Evolutionary conservation across 2,797 vertebrate species (phyloP).

Genomic region (Limosa lapponica): DNA sequence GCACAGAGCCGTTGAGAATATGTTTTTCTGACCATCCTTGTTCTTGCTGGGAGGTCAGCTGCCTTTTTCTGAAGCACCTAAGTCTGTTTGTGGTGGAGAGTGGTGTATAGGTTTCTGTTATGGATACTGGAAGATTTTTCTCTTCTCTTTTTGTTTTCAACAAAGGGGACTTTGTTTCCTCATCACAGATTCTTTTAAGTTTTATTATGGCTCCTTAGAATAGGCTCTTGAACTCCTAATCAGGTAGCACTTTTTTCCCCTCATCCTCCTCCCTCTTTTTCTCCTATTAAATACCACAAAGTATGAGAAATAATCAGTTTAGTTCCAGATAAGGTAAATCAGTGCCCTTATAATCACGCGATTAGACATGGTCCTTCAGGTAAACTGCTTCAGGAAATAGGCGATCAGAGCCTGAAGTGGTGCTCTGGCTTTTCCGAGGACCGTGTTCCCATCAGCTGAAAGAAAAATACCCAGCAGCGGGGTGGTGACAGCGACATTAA

Average conservation of each 20-base stretch:
- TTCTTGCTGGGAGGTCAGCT: constrained; percentile 45
- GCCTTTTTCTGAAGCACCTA: constrained; percentile 21
- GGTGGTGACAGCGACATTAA: not conserved
- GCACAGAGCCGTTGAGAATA: constrained; percentile 12
- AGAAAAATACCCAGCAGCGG: constrained; percentile 3
- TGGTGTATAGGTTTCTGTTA: not conserved
- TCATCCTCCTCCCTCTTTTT: constrained; percentile 38
- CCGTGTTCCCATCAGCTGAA: not conserved
- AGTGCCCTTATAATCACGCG: constrained; percentile 66
- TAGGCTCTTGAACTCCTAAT: constrained; percentile 62
- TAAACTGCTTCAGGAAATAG: constrained; percentile 71
- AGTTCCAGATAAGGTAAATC: constrained; percentile 78
- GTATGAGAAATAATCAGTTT: constrained; percentile 74
- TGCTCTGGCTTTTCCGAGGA: not conserved
- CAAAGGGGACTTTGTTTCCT: constrained; percentile 65
- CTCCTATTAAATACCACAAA: constrained; percentile 56
- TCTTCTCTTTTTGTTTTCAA: constrained; percentile 15
- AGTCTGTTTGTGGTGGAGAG: not conserved
- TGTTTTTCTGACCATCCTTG: constrained; percentile 19
- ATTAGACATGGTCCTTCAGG: constrained; percentile 74
- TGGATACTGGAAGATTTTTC: constrained; percentile 33
- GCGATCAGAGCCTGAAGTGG: constrained; percentile 39
- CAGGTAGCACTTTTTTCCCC: constrained; percentile 42
- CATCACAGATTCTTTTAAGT: constrained; percentile 58
- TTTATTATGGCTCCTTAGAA: constrained; percentile 51